Conservation (phyloP, 2,888 invertebrate species). For the Rhorus exstirpatorius region DNA sequence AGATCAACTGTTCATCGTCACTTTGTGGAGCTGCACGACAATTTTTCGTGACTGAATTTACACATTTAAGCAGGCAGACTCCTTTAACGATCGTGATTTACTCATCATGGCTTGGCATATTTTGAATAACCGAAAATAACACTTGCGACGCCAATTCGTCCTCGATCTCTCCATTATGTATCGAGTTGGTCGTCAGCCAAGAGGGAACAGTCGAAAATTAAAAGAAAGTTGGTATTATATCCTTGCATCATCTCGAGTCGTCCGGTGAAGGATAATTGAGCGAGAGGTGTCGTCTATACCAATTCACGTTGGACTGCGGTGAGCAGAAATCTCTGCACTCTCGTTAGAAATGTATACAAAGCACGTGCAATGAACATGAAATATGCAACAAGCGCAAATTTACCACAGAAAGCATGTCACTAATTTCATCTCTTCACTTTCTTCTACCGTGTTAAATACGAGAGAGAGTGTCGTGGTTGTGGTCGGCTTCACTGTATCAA, state of each 20-base stretch:
- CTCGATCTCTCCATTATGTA: not conserved
- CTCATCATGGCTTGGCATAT: not conserved
- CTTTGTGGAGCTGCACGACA: no score
- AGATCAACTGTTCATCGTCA: no score
- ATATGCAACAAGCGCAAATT: slow-evolving; percentile 45
- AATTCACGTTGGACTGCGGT: slow-evolving; percentile 49
- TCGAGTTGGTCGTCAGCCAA: slow-evolving; percentile 13
- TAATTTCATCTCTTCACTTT: slow-evolving; percentile 2
- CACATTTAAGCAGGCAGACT: not conserved
- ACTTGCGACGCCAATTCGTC: not conserved
- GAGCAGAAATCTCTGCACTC: slow-evolving; percentile 37
- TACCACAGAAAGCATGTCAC: slow-evolving; percentile 19
- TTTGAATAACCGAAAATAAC: slow-evolving; percentile 16
- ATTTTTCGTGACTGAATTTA: not conserved
- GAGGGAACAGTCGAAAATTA: not conserved
- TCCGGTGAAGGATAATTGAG: not conserved
- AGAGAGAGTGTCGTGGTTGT: slow-evolving; percentile 26
- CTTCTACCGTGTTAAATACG: slow-evolving; percentile 31
- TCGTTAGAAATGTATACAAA: slow-evolving; percentile 18
- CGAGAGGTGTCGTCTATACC: slow-evolving; percentile 21
- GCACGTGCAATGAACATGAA: slow-evolving; percentile 33
- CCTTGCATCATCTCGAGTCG: slow-evolving; percentile 16
- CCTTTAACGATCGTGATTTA: not conserved
- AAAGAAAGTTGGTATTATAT: slow-evolving; percentile 4
- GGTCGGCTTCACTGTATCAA: slow-evolving; percentile 6